Conservation (phyloP, 2,888 invertebrate species). For the Cryptophagus acutangulus region DNA sequence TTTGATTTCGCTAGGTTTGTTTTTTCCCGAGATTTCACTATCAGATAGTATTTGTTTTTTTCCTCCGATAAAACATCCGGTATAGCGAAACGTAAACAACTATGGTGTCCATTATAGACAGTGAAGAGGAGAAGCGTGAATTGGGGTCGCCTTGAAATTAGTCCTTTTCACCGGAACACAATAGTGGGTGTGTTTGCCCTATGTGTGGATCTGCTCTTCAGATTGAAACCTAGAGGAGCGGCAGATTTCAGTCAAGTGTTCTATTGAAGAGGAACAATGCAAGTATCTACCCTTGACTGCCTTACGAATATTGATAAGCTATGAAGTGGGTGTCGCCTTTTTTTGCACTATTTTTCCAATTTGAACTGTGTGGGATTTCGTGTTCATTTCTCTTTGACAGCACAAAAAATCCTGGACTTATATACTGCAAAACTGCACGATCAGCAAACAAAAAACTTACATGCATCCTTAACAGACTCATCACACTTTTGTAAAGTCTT, state of each 20-base stretch:
- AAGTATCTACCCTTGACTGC: constrained; percentile 5
- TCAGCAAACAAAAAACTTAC: too few relatives aligned
- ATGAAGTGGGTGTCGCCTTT: constrained; percentile 5
- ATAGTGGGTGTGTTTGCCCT: constrained; percentile 4
- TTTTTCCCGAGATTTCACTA: too few relatives aligned
- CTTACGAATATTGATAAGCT: constrained; percentile 7
- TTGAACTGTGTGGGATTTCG: not conserved
- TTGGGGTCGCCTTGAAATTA: constrained; percentile 7
- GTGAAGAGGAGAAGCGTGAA: too few relatives aligned
- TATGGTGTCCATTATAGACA: too few relatives aligned
- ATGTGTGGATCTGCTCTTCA: constrained; percentile 4
- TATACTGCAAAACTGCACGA: too few relatives aligned
- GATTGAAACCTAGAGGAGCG: constrained; percentile 5
- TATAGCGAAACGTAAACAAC: too few relatives aligned
- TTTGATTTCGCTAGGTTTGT: too few relatives aligned
- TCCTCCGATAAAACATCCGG: too few relatives aligned
- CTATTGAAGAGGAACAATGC: constrained; percentile 7
- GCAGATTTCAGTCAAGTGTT: constrained; percentile 8
- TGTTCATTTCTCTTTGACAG: not conserved
- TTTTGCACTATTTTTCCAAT: not conserved
- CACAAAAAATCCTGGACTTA: too few relatives aligned
- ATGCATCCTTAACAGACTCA: too few relatives aligned
- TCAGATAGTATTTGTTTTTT: too few relatives aligned
- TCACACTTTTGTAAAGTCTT: too few relatives aligned
- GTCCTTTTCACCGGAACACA: constrained; percentile 8